A percentile compares a stretch with the other conserved stretches of the same genome.
Conservation (phyloP, 2,888 invertebrate genomes). For the Eucriotettix oculatus region DNA sequence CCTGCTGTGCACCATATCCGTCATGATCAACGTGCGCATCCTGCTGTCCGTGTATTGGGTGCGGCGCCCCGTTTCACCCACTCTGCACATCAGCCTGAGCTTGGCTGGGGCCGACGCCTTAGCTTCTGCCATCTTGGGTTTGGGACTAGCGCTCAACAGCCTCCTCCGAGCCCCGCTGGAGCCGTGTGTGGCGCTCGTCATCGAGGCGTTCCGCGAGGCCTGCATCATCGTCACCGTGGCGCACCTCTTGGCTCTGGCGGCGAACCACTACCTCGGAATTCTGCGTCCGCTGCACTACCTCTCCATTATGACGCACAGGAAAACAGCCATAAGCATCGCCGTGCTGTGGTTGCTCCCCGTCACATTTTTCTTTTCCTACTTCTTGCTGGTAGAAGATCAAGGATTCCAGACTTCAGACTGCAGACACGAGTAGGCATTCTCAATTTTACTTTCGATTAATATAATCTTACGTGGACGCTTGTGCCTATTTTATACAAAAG, state of each 20-base stretch:
- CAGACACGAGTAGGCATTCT: no score
- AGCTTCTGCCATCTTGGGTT: constrained; percentile 33
- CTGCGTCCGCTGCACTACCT: constrained; percentile 42
- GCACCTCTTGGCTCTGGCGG: constrained; percentile 42
- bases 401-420: constrained; percentile 22
- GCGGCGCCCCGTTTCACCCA: constrained; percentile 35
- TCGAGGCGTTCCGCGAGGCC: constrained; percentile 32
- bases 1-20: constrained; percentile 32
- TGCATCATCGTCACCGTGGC: constrained; percentile 43
- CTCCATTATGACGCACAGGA: constrained; percentile 35
- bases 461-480: no score
- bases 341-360: constrained; percentile 39
- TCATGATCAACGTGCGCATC: constrained; percentile 35
- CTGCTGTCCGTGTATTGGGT: constrained; percentile 37
- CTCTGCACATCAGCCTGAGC: constrained; percentile 39
- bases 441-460: no score
- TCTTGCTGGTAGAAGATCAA: constrained; percentile 29
- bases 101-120: constrained; percentile 40
- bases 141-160: constrained; percentile 35
- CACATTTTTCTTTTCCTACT: constrained; percentile 31
- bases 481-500: no score
- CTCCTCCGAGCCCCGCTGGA: neutral
- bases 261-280: constrained; percentile 50
- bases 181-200: constrained; percentile 12
- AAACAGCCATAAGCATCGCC: constrained; percentile 30